phyloP scores from a whole-genome alignment of 2,888 invertebrate species.

The Nematopogon swammerdamellus region DNA sequence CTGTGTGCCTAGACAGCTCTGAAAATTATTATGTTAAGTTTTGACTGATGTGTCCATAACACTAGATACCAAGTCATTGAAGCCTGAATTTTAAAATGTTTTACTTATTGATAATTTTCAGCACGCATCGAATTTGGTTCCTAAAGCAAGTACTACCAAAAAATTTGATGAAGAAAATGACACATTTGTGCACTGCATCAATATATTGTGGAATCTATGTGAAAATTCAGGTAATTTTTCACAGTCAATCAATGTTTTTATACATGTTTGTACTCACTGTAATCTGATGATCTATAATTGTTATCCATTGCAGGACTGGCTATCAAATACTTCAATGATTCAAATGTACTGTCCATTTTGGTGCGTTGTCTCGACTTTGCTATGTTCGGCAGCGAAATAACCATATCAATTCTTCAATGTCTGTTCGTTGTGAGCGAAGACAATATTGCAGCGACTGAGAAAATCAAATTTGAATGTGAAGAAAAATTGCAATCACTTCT shows the following conservation, averaged over 20 bases:
- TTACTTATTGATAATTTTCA: constrained; percentile 15
- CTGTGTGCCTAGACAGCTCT: no score
- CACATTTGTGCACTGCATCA: constrained; percentile 64
- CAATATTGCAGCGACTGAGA: constrained; percentile 55
- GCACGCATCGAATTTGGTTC: constrained; percentile 46
- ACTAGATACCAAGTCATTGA: no score
- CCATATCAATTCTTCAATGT: constrained; percentile 61
- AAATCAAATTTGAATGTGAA: constrained; percentile 48
- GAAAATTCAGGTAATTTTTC: constrained; percentile 57
- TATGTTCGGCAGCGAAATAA: constrained; percentile 54
- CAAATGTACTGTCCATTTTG: constrained; percentile 58
- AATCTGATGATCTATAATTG: constrained; percentile 3
- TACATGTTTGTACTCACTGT: no score
- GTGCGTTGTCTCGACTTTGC: constrained; percentile 57
- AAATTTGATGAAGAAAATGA: constrained; percentile 57
- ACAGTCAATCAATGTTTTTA: no score
- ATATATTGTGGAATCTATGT: constrained; percentile 68
- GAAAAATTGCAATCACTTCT: constrained; percentile 38
- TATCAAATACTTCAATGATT: constrained; percentile 62
- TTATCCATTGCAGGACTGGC: constrained; percentile 50
- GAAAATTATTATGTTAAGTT: no score
- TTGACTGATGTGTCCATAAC: no score
- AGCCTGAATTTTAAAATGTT: no score
- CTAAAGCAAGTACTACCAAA: constrained; percentile 35
- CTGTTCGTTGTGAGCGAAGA: constrained; percentile 70